These are phyloP conservation scores for Sturnira hondurensis DNA, from an alignment of 2,113 vertebrate genomes.

Conservation along the genomic window DNA sequence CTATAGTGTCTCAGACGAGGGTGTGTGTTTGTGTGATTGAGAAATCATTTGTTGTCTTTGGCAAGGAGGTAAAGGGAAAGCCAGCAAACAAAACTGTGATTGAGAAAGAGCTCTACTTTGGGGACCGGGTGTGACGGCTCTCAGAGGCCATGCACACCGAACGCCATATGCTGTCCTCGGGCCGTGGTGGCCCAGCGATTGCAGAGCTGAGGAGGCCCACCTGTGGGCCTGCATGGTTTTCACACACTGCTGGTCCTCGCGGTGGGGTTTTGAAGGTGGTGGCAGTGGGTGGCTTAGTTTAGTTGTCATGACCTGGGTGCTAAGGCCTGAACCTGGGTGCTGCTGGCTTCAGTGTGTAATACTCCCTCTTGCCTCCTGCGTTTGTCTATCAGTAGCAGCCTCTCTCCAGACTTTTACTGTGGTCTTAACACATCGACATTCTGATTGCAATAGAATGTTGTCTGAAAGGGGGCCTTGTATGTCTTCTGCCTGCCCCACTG, in stretches of 20 bases:
- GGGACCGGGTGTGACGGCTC: background rate
- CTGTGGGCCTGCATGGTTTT: background rate
- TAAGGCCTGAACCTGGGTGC: fast-evolving
- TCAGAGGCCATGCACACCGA: background rate
- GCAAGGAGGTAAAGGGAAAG: slow-evolving; percentile 38
- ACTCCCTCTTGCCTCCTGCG: fast-evolving
- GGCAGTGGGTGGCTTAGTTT: background rate
- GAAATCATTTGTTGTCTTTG: slow-evolving; percentile 67
- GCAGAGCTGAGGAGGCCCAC: background rate
- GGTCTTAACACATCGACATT: background rate
- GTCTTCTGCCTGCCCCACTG: background rate
- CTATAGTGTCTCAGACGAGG: background rate
- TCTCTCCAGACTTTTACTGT: background rate
- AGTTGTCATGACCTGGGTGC: background rate
- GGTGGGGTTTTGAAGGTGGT: background rate
- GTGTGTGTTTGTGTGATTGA: slow-evolving; percentile 48
- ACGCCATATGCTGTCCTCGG: background rate
- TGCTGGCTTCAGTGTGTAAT: background rate
- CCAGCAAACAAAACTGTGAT: slow-evolving; percentile 45
- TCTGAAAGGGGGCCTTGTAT: background rate
- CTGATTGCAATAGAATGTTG: background rate
- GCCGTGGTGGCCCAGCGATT: fast-evolving
- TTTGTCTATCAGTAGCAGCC: background rate
- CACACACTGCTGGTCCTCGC: background rate
- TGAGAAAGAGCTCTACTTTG: slow-evolving; percentile 59